Percentiles rank a stretch among this genome's conserved stretches.
Conservation (phyloP, 1,140 invertebrate species). For the Drosophila bipectinata region DNA sequence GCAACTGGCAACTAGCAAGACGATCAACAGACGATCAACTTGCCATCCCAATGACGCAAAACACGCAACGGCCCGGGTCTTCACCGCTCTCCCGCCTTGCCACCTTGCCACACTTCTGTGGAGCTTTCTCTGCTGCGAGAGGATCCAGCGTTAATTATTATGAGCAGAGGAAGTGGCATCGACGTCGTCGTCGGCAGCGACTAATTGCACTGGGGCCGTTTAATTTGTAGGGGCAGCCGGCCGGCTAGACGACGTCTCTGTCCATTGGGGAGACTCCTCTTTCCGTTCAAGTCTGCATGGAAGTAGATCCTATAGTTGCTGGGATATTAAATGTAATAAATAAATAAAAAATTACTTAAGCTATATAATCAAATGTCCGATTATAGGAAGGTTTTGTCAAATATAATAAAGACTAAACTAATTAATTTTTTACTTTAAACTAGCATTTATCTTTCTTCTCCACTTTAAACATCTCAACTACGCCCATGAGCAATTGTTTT, state of each 20-base stretch:
- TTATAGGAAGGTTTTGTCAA: too few relatives aligned
- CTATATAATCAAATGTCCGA: too few relatives aligned
- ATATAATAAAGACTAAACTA: too few relatives aligned
- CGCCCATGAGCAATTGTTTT: background rate
- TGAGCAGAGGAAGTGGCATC: constrained; percentile 40
- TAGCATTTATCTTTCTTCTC: background rate
- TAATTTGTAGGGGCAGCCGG: constrained; percentile 38
- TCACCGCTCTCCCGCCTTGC: constrained; percentile 3
- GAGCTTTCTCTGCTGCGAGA: constrained; percentile 51
- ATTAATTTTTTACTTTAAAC: background rate
- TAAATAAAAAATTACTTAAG: constrained; percentile 3
- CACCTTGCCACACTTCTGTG: background rate
- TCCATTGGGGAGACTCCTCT: constrained; percentile 11
- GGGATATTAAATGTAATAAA: background rate
- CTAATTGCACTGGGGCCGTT: constrained; percentile 63
- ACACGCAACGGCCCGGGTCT: constrained; percentile 50
- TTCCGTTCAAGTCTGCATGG: background rate
- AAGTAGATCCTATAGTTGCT: background rate
- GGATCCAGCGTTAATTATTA: constrained; percentile 74
- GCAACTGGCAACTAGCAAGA: constrained; percentile 67
- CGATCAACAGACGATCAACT: constrained; percentile 77
- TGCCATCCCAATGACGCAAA: constrained; percentile 73
- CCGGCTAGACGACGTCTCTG: constrained; percentile 41
- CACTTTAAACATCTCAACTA: background rate
- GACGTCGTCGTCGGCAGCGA: constrained; percentile 39